Conservation (phyloP, 2,888 invertebrate genomes). For the Tenthredo notha region DNA sequence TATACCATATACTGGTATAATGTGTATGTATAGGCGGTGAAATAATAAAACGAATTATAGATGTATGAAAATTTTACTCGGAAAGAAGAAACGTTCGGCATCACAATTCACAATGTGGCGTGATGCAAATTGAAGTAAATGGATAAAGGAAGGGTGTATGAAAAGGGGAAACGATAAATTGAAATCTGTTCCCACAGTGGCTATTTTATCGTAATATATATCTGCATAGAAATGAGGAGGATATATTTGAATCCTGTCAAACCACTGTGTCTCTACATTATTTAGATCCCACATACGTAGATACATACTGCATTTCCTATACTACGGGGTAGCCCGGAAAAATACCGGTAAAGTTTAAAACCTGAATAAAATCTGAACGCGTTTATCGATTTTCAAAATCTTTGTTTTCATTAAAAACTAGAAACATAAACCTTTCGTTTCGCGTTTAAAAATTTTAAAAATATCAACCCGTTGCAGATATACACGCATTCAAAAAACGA, state of each 20-base stretch:
- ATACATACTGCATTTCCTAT: background rate
- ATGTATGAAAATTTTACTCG: background rate
- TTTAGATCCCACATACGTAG: background rate
- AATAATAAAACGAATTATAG: background rate
- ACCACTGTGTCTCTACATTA: slow-evolving; percentile 31
- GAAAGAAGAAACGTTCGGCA: slow-evolving; percentile 29
- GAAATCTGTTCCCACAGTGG: slow-evolving; percentile 51
- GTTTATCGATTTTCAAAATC: background rate
- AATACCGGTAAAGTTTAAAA: background rate
- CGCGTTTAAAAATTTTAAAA: background rate
- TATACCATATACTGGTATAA: background rate
- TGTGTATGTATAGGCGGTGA: background rate
- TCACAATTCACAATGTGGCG: slow-evolving; percentile 50
- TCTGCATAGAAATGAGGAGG: slow-evolving; percentile 32
- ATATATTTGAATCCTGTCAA: slow-evolving; percentile 50
- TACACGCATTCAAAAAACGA: background rate
- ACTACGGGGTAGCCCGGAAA: background rate
- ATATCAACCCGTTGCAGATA: background rate
- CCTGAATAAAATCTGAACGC: too few species aligned
- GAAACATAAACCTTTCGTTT: slow-evolving; percentile 54
- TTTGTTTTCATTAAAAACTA: background rate
- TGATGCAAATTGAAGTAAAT: slow-evolving; percentile 52
- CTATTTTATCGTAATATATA: slow-evolving; percentile 46
- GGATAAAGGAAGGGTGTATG: slow-evolving; percentile 51
- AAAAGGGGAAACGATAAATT: slow-evolving; percentile 50